Evolutionary conservation across 2,888 invertebrate species (phyloP).

Genomic region (Strigamia crassipes): DNA sequence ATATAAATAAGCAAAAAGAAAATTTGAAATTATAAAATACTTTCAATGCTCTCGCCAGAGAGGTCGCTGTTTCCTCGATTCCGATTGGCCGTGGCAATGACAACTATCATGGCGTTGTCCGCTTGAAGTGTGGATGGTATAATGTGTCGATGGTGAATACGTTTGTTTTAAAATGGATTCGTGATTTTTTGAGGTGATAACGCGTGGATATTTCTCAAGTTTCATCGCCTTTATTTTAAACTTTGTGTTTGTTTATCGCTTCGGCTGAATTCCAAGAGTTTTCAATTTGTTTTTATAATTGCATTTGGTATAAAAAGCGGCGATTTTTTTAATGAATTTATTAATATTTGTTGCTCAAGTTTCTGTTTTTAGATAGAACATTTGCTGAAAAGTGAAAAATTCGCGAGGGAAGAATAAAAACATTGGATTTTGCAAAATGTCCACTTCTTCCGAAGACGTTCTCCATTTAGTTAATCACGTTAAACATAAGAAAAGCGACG

Average conservation of each 20-base stretch:
- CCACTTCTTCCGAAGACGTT: slow-evolving; percentile 92
- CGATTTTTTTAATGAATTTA: too few relatives aligned
- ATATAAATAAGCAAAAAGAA: not conserved
- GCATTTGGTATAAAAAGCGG: too few relatives aligned
- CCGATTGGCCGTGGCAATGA: not conserved
- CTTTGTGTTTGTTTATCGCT: not conserved
- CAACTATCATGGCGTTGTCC: not conserved
- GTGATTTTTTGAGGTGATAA: not conserved
- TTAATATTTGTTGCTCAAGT: not conserved
- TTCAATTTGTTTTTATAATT: not conserved
- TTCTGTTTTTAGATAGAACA: slow-evolving; percentile 52
- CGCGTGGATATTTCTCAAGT: not conserved
- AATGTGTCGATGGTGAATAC: not conserved
- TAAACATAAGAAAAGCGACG: slow-evolving; percentile 94
- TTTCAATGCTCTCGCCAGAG: not conserved
- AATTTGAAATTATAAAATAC: not conserved
- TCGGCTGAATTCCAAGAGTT: not conserved
- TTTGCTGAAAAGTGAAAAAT: slow-evolving; percentile 46
- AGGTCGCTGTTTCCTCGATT: too few relatives aligned
- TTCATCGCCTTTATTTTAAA: not conserved
- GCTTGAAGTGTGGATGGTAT: not conserved
- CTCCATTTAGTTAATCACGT: slow-evolving; percentile 89
- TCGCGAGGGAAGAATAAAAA: slow-evolving; percentile 47
- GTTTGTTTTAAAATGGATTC: not conserved
- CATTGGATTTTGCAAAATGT: slow-evolving; percentile 64